Evolutionary conservation across 92 coral and sea anemone genomes (phyloP), one percentile per base, ranked within the genome.

Genomic region (Zoanthus gigantus): DNA sequence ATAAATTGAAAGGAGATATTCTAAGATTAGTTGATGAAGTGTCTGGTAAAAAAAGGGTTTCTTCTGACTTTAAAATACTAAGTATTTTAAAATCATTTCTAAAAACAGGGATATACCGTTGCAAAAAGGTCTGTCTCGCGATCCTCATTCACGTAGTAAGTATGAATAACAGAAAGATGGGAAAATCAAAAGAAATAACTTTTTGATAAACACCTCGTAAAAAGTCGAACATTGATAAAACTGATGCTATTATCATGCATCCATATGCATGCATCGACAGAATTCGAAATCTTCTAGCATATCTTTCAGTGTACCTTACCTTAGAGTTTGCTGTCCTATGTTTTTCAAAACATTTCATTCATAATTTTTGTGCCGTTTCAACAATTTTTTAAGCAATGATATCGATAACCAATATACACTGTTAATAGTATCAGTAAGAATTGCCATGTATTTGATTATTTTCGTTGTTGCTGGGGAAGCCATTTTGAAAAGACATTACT

Each of bases 291-390:
- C 23, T 31, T 31, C 42, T 29, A 2, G 14, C 14, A 31, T 29
- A 7, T 31, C 7, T 63, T 23, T 63, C 69, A 17, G 5, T 32
- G 1, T 14, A 31, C 46, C 12, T 2, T 67, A 67, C 72, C 72
- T 67, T 47, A 29, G 37, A 48, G 48, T 29, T 52, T 18, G 67
- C 66, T 52, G 37, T 30, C 52, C n/a, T 52, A 9, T 48, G 66
- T 7, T 7, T 53, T 17, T 76, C 94, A 78, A 83, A 90, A 90
- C 67, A 86, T 92, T 31, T 94, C 91, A 87, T 85, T 81, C 96
- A 90, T 87, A 48, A 73, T 81, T 15, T 23, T 78, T 31, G 1
- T 32, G 66, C 28, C 29, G 1, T 45, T 2, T 61, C 47, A 80
- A 32, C 44, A 44, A 50, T 28, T 29, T 50, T 23, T 46, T 23